These are phyloP conservation scores for Phthorimaea operculella DNA, from an alignment of 1,140 invertebrate genomes.

Conservation along the genomic window DNA sequence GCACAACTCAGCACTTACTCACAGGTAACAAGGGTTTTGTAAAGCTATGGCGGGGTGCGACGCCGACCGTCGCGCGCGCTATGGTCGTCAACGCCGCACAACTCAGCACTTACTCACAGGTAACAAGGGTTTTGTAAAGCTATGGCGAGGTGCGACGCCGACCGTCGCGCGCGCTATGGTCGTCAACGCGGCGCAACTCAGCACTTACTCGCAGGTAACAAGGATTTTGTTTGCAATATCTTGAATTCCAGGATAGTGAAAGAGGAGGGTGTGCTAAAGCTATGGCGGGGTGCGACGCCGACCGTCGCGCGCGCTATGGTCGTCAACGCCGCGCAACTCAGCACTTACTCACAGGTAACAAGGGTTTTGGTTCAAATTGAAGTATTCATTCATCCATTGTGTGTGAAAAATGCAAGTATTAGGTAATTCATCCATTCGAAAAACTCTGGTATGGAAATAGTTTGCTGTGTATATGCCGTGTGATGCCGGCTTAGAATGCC, in stretches of 20 bases:
- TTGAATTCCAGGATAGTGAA: conserved; percentile 72
- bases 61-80: conserved; percentile 83
- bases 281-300: conserved; percentile 92
- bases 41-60: conserved; percentile 92
- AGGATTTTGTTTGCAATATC: background rate
- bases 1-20: conserved; percentile 96
- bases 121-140: conserved; percentile 67
- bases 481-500: no score
- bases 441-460: no score
- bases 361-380: no score
- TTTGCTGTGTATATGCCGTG: no score
- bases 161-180: conserved; percentile 92
- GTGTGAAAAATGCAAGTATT: no score
- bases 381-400: background rate
- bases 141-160: conserved; percentile 92
- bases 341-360: conserved; percentile 92
- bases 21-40: conserved; percentile 86
- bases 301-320: conserved; percentile 92
- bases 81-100: conserved; percentile 98
- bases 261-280: conserved; percentile 92
- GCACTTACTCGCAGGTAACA: conserved; percentile 92
- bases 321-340: conserved; percentile 97
- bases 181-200: conserved; percentile 94
- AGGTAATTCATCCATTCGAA: no score
- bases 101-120: conserved; percentile 97